Base-by-base conservation (phyloP, 1,140 invertebrate genomes). In the Solenopsis invicta region DNA sequence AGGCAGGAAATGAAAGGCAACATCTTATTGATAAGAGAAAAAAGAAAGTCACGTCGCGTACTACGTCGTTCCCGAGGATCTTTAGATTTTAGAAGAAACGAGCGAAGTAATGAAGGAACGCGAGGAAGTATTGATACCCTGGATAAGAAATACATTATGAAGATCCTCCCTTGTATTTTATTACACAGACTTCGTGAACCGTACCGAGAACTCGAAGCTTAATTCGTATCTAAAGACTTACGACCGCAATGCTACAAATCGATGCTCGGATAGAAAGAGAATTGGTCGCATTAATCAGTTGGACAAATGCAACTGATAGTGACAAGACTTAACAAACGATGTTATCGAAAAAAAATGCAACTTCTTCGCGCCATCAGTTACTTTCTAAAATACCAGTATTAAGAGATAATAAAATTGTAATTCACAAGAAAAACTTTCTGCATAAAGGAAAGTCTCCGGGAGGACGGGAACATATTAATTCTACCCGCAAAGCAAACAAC, bases 401-500 rank as follows among this genome's bases (percentile, higher is more conserved):
- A 12, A 69, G 13, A 13, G 66, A 48, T 69, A 24, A 50, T 69
- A 24, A 69, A 21, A 50, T 50, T 50, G 12, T 24, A 29, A 50
- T 69, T 9, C 41, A 9, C 41, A 12, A 21, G n/a, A 41, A 29
- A 29, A 29, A 29, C 29, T 29, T 4, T n/a, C 18, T 9, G 8
- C 37, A 41, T 18, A 45, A 76, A 18, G 9, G 8, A 76, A 76
- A 61, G 41, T 61, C 16, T 21, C 24, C n/a, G 6, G 3, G n/a
- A 67, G n/a, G 21, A 21, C 66, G 10, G 52, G 13, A 18, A 41
- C 12, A 18, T 45, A 61, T 76, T 76, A 75, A 76, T 61, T 61
- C 21, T 45, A 37, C 9, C 24, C 2, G 3, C 18, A 37, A 76
- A 61, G 34, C 12, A 18, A 72, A 34, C 13, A 8, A 41, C 3